Evolutionary conservation across 2,797 vertebrate genomes (phyloP).

Genomic region (Coilia nasus): DNA sequence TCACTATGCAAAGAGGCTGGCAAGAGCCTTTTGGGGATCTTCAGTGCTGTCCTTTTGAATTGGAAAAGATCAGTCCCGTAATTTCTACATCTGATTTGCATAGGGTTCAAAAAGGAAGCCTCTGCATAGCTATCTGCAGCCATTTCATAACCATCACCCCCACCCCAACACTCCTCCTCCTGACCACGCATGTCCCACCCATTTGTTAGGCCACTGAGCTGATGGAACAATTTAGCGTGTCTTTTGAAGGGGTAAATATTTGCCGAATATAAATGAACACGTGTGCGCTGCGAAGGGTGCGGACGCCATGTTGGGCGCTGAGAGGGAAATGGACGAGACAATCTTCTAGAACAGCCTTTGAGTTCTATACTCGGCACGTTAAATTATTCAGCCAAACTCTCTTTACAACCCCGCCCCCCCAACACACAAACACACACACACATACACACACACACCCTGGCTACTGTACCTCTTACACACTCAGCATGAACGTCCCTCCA

Average conservation of each 20-base stretch:
- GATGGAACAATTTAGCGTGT: background rate
- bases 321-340: background rate
- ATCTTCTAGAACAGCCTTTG: background rate
- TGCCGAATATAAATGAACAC: background rate
- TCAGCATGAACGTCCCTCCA: background rate
- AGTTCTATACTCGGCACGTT: background rate
- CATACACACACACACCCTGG: too few species aligned
- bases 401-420: background rate
- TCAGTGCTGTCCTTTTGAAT: conserved; percentile 13
- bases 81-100: conserved; percentile 20
- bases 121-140: background rate
- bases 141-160: too few species aligned
- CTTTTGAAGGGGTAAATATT: conserved; percentile 7
- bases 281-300: background rate
- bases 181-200: background rate
- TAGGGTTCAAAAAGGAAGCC: background rate
- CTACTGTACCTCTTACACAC: background rate
- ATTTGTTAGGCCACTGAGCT: background rate
- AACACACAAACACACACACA: too few species aligned
- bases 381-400: background rate
- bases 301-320: background rate
- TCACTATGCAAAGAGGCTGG: conserved; percentile 4
- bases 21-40: conserved; percentile 22
- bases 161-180: background rate
- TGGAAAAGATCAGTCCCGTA: background rate